Evolutionary conservation across 2,888 invertebrate species (phyloP), one percentile per base, ranked within the genome.

Genomic region (Leptopilina drosophilae): DNA sequence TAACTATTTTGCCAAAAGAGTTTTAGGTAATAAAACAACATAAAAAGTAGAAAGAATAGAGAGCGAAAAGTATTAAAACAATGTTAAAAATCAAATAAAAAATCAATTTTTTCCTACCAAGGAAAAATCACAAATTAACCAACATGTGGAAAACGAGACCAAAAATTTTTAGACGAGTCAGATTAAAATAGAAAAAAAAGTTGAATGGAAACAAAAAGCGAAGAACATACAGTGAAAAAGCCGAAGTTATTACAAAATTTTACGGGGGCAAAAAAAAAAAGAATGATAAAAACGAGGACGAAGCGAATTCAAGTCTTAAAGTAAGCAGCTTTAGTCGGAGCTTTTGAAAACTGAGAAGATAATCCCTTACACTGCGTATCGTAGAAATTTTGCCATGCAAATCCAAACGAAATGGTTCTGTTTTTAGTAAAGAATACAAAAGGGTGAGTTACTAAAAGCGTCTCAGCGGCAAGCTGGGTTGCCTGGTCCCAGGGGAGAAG

Each of bases 281-380:
- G 42, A 1, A 49, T 3, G 4, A 49, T 4, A 73, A 80, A 84
- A 82, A 80, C 62, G 78, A 42, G 26, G 8, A 73, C 64, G 67
- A 42, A 40, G 40, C 66, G 49, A 20, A 56, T 67, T 33, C 62
- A n/a, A 12, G 67, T 15, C 59, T 67, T 66, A 64, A 49, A 64
- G 79, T 86, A 86, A 86, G 86, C 86, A 69, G 85, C 86, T 86
- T 85, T 84, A 86, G 82, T 67, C 82, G 81, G 82, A 84, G 83
- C 82, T 86, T 80, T 81, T 64, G 79, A 75, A 84, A 84, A 85
- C 84, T 82, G 78, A 59, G 69, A 64, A 64, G 78, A 78, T 73
- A 53, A 73, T 73, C 73, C 33, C 73, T 73, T 69, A 33, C 56
- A 73, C 33, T 73, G 56, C 56, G 73, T 73, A 56, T 56, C 33